These are phyloP conservation scores for Oppia nitens DNA, from an alignment of 1,140 invertebrate species.

Conservation along the genomic window DNA sequence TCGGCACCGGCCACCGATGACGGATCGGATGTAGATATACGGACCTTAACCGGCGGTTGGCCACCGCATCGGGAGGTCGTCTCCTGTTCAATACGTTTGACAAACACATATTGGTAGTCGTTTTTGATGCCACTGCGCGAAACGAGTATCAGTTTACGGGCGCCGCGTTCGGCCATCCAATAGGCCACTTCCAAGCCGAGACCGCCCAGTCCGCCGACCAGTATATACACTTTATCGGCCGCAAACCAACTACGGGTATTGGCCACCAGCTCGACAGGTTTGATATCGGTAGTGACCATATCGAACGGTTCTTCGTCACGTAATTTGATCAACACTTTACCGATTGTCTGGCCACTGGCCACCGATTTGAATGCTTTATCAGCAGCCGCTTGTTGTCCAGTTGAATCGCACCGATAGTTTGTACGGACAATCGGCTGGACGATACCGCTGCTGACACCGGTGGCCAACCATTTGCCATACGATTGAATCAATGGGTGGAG, in stretches of 20 bases:
- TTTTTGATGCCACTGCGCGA: slow-evolving; percentile 33
- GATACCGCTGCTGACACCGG: slow-evolving; percentile 7
- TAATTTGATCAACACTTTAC: slow-evolving; percentile 38
- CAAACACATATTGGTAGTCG: slow-evolving; percentile 32
- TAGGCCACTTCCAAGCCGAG: slow-evolving; percentile 37
- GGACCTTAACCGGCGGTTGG: slow-evolving; percentile 21
- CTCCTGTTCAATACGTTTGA: slow-evolving; percentile 5
- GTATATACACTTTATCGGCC: slow-evolving; percentile 33
- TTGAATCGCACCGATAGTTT: slow-evolving; percentile 30
- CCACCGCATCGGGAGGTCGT: neutral
- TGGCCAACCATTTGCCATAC: neutral
- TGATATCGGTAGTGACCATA: slow-evolving; percentile 12
- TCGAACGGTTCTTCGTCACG: slow-evolving; percentile 34
- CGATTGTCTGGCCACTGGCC: slow-evolving; percentile 38
- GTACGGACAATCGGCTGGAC: slow-evolving; percentile 31
- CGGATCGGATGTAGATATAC: slow-evolving; percentile 42
- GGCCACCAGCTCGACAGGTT: slow-evolving; percentile 23
- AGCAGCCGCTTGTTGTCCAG: too few relatives aligned
- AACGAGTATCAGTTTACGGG: slow-evolving; percentile 33
- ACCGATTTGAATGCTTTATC: slow-evolving; percentile 35
- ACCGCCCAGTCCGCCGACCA: slow-evolving; percentile 38
- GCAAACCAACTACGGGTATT: slow-evolving; percentile 31
- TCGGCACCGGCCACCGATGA: slow-evolving; percentile 46
- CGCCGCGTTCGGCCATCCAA: slow-evolving; percentile 36
- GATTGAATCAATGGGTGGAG: too few relatives aligned